These are phyloP conservation scores for Belonocnema kinseyi DNA, from an alignment of 1,140 invertebrate species.

Conservation along the genomic window DNA sequence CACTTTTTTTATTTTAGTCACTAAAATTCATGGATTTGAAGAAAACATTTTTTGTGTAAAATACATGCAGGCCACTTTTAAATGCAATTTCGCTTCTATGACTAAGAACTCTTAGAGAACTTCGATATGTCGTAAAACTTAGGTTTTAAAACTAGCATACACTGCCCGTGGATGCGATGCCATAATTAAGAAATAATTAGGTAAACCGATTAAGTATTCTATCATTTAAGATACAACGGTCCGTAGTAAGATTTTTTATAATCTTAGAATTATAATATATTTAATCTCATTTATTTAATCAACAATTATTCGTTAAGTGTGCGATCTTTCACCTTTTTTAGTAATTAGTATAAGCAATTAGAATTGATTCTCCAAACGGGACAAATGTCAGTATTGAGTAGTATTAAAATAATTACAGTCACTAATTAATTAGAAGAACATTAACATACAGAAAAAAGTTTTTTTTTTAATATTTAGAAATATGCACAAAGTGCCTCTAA, in stretches of 20 bases:
- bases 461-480: background rate
- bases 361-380: constrained; percentile 10
- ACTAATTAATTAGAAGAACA: background rate
- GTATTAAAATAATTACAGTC: background rate
- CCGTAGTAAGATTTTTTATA: too few relatives aligned
- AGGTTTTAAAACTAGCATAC: constrained; percentile 39
- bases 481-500: background rate
- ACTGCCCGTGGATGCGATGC: constrained; percentile 50
- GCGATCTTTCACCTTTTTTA: constrained; percentile 4
- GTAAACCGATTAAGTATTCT: constrained; percentile 5
- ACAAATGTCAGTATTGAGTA: constrained; percentile 21
- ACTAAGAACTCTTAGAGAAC: constrained; percentile 33
- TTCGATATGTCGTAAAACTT: constrained; percentile 21
- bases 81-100: constrained; percentile 60
- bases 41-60: constrained; percentile 44
- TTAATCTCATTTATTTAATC: background rate
- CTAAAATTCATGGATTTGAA: constrained; percentile 30
- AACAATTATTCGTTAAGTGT: background rate
- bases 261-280: background rate
- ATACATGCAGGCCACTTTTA: constrained; percentile 62
- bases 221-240: background rate
- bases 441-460: background rate
- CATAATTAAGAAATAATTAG: constrained; percentile 34
- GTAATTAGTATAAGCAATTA: background rate
- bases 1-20: constrained; percentile 12